Conservation (phyloP, 2,797 vertebrate genomes). For the Hirundo rustica region DNA sequence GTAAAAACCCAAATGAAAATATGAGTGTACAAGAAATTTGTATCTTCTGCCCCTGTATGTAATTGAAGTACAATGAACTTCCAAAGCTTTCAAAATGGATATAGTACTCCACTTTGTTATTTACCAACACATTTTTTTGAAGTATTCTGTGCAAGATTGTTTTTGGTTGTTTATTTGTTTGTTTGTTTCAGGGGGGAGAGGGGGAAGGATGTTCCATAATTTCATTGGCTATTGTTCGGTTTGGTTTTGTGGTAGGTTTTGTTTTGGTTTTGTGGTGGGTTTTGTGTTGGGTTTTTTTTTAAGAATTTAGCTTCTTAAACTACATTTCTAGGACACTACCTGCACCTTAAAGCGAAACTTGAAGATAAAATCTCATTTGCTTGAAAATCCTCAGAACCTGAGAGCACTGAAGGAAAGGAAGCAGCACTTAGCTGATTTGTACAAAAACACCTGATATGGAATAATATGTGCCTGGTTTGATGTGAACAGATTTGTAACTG, state of each 20-base stretch:
- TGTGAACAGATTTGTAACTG: neutral
- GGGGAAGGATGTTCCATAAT: neutral
- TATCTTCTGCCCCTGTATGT: neutral
- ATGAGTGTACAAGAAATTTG: neutral
- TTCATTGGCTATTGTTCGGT: neutral
- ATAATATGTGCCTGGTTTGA: neutral
- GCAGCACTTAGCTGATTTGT: neutral
- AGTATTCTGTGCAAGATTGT: neutral
- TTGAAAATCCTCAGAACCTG: neutral
- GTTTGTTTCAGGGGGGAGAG: neutral
- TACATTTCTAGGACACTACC: neutral
- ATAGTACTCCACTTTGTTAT: neutral
- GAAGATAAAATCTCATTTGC: neutral
- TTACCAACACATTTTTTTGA: neutral
- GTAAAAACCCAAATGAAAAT: neutral
- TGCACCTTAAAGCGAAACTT: neutral
- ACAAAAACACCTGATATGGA: neutral
- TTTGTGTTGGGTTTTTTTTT: neutral
- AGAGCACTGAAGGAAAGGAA: neutral
- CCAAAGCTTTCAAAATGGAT: neutral
- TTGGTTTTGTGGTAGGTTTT: neutral
- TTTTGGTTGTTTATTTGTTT: neutral
- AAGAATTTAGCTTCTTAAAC: neutral
- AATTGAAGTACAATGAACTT: neutral
- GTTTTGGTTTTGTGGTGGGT: neutral